These are phyloP conservation scores for Petrophora chlorosata DNA, from an alignment of 2,888 invertebrate species.

Conservation along the genomic window DNA sequence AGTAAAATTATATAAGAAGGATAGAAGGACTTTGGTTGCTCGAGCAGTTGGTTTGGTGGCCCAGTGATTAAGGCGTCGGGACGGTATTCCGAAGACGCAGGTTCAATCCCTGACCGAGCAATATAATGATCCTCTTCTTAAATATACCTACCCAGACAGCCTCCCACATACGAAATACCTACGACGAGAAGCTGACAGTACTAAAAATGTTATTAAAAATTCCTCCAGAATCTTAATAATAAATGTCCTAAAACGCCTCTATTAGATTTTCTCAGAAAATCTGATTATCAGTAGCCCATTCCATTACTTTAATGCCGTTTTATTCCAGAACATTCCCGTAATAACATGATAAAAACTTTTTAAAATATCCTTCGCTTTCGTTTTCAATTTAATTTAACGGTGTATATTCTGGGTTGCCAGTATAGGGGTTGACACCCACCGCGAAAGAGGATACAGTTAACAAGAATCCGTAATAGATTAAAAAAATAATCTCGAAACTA, in stretches of 20 bases:
- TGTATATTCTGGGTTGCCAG: conserved; percentile 13
- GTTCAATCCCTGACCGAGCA: too few relatives aligned
- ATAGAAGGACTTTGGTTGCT: too few relatives aligned
- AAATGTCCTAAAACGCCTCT: neutral
- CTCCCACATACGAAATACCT: too few relatives aligned
- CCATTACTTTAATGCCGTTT: conserved; percentile 11
- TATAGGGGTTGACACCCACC: neutral
- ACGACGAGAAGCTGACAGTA: too few relatives aligned
- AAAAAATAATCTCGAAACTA: too few relatives aligned
- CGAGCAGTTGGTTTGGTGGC: too few relatives aligned
- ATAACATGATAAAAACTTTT: conserved; percentile 22
- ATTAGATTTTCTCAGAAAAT: conserved; percentile 3
- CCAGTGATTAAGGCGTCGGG: too few relatives aligned
- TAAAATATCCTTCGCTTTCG: conserved; percentile 6
- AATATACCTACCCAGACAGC: too few relatives aligned
- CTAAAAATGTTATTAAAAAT: too few relatives aligned
- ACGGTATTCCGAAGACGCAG: too few relatives aligned
- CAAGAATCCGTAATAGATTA: neutral
- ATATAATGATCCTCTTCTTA: too few relatives aligned
- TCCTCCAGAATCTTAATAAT: neutral
- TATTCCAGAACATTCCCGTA: conserved; percentile 11
- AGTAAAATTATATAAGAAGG: too few relatives aligned
- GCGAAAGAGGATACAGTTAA: neutral
- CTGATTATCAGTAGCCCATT: conserved; percentile 14
- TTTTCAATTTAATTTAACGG: conserved; percentile 25